Conservation (phyloP, 1,140 invertebrate genomes). For the Eubasilissa regina region DNA sequence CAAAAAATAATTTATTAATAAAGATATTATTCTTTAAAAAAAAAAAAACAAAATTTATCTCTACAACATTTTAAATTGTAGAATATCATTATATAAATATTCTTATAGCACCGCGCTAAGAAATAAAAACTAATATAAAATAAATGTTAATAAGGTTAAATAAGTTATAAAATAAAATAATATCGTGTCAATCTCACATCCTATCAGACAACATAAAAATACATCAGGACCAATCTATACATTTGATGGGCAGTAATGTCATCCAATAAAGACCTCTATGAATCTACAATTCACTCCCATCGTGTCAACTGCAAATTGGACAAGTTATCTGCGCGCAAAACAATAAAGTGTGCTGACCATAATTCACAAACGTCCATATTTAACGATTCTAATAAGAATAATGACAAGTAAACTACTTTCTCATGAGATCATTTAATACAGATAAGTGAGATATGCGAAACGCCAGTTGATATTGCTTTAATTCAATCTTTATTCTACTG, state of each 20-base stretch:
- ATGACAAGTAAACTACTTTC: background rate
- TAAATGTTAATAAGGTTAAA: too few species aligned
- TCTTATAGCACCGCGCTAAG: background rate
- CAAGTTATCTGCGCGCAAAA: background rate
- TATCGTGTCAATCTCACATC: background rate
- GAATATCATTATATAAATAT: background rate
- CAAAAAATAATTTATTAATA: too few species aligned
- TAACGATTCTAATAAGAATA: background rate
- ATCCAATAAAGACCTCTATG: background rate
- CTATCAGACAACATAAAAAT: background rate
- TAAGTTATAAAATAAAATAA: too few species aligned
- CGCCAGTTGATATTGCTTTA: too few species aligned
- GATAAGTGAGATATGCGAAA: too few species aligned
- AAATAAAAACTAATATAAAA: background rate
- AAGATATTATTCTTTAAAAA: too few species aligned
- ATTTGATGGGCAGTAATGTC: conserved; percentile 2
- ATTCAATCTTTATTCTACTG: too few species aligned
- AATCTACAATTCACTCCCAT: background rate
- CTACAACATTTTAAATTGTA: too few species aligned
- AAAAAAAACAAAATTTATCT: too few species aligned
- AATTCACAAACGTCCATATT: background rate
- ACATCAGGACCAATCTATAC: conserved; percentile 3
- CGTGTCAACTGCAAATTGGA: conserved; percentile 6
- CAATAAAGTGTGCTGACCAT: background rate
- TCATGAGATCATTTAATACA: background rate